A percentile compares a stretch with the other conserved stretches of the same genome.
These are phyloP conservation scores for Dallia pectoralis DNA, from an alignment of 2,797 vertebrate genomes.

Conservation along the genomic window DNA sequence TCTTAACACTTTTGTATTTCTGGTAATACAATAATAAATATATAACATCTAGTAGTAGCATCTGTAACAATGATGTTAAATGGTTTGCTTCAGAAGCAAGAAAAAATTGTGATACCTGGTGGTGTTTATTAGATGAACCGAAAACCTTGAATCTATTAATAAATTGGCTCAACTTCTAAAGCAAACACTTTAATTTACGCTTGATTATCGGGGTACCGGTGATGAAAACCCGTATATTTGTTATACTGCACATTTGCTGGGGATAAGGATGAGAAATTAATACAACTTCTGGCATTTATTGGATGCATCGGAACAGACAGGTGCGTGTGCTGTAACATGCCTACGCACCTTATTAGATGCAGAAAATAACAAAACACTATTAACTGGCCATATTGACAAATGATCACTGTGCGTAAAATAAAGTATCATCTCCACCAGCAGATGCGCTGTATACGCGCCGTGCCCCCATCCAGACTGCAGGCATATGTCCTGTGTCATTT, in stretches of 20 bases:
- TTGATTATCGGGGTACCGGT: not conserved
- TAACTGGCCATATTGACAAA: not conserved
- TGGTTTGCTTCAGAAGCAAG: not conserved
- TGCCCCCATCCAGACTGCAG: not conserved
- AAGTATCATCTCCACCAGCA: too few species aligned
- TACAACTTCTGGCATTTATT: not conserved
- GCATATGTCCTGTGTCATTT: not conserved
- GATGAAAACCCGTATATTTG: not conserved
- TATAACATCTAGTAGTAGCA: not conserved
- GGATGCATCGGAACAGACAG: not conserved
- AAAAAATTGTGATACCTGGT: constrained; percentile 5
- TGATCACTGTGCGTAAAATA: not conserved
- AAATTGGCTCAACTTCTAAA: not conserved
- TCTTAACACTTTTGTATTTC: not conserved
- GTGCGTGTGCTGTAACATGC: not conserved
- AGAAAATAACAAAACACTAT: not conserved
- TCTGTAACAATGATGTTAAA: not conserved
- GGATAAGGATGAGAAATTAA: not conserved
- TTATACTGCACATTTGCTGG: not conserved
- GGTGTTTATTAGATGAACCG: not conserved
- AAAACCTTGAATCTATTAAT: not conserved
- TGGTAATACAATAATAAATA: too few species aligned
- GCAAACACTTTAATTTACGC: not conserved
- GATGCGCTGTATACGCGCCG: not conserved
- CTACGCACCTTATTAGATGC: not conserved